Conservation (phyloP, 2,888 invertebrate genomes). For the Cephus pulcher region DNA sequence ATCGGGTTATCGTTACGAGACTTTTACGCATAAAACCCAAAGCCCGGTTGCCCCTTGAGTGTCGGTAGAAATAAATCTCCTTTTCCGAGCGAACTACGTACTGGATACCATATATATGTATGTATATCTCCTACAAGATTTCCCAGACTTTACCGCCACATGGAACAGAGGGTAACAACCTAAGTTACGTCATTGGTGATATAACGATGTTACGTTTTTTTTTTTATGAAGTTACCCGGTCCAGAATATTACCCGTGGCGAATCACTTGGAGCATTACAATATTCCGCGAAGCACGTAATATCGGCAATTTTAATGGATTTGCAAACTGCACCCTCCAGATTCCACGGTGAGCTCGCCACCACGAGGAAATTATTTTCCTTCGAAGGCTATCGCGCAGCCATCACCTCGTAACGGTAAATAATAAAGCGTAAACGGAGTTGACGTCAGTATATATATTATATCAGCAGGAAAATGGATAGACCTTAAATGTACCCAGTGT, state of each 20-base stretch:
- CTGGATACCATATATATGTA: neutral
- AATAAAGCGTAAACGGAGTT: neutral
- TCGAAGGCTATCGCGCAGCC: neutral
- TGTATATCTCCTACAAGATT: neutral
- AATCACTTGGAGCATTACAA: neutral
- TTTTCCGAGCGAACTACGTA: neutral
- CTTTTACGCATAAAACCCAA: neutral
- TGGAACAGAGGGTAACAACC: neutral
- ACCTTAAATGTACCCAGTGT: neutral
- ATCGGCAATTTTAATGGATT: neutral
- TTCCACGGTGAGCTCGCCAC: neutral
- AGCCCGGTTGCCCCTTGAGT: neutral
- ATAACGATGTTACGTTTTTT: neutral
- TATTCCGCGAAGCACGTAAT: neutral
- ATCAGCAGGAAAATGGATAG: neutral
- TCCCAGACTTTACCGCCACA: neutral
- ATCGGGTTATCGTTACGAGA: conserved; percentile 27
- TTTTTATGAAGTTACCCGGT: neutral
- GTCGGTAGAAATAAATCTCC: neutral
- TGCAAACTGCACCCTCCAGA: neutral
- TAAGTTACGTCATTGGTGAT: neutral
- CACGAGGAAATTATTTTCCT: neutral
- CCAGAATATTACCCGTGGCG: neutral
- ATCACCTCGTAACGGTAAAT: neutral
- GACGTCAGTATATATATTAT: neutral